A percentile compares a stretch with the other conserved stretches of the same genome.
Conservation (phyloP, 92 coral and sea anemone species). For the Porites rus region DNA sequence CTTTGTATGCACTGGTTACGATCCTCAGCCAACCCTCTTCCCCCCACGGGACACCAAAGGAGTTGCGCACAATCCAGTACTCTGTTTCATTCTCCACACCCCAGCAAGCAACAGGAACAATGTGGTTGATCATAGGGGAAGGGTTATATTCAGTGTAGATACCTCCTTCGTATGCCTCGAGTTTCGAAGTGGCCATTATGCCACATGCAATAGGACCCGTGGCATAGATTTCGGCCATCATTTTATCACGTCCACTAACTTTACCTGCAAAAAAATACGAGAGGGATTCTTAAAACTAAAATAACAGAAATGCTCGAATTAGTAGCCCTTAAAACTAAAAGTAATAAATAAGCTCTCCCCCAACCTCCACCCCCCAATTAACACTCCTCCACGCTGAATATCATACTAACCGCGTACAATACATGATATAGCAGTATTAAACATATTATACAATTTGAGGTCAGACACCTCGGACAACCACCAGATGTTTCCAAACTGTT, state of each 20-base stretch:
- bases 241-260: conserved; percentile 82
- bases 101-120: conserved; percentile 96
- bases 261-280: conserved; percentile 52
- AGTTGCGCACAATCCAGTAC: conserved; percentile 97
- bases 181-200: conserved; percentile 80
- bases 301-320: neutral
- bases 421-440: no score
- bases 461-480: no score
- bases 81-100: conserved; percentile 94
- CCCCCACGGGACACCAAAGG: conserved; percentile 98
- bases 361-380: no score
- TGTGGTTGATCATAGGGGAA: conserved; percentile 68
- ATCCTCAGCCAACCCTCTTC: conserved; percentile 90
- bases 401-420: no score
- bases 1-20: conserved; percentile 89
- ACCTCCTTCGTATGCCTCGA: conserved; percentile 79
- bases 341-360: no score
- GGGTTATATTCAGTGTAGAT: conserved; percentile 71
- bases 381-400: no score
- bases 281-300: no score
- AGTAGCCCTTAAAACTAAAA: no score
- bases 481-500: no score
- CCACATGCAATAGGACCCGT: conserved; percentile 98
- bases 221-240: conserved; percentile 96
- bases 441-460: no score